Evolutionary conservation across 1,140 invertebrate species (phyloP).

Genomic region (Calephelis nemesis): DNA sequence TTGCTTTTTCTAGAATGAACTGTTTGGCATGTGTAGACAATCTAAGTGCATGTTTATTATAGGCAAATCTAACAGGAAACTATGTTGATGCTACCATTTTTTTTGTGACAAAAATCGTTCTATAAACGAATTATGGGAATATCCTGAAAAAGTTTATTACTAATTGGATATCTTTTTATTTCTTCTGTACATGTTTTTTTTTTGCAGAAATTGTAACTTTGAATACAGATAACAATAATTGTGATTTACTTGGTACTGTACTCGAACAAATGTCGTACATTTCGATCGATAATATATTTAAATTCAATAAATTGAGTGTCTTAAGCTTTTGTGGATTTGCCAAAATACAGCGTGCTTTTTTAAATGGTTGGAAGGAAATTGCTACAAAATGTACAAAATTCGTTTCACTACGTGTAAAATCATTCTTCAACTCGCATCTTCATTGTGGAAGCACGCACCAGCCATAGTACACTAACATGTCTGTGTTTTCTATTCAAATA

Average conservation of each 20-base stretch:
- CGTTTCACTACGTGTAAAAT: constrained; percentile 20
- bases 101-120: background rate
- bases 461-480: constrained; percentile 51
- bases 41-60: constrained; percentile 32
- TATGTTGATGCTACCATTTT: background rate
- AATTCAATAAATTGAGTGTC: constrained; percentile 2
- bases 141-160: background rate
- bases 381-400: constrained; percentile 14
- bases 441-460: constrained; percentile 40
- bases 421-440: constrained; percentile 20
- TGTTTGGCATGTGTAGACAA: constrained; percentile 71
- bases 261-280: background rate
- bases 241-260: background rate
- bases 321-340: constrained; percentile 6
- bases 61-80: constrained; percentile 10
- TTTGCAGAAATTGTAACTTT: background rate
- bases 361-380: constrained; percentile 11
- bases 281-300: background rate
- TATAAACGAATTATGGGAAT: constrained; percentile 3
- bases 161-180: background rate
- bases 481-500: constrained; percentile 74
- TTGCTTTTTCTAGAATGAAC: constrained; percentile 65
- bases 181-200: too few species aligned
- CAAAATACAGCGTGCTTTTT: constrained; percentile 5
- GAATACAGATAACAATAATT: background rate